Conservation (phyloP, 2,797 vertebrate species). For the Tolypeutes matacus region DNA sequence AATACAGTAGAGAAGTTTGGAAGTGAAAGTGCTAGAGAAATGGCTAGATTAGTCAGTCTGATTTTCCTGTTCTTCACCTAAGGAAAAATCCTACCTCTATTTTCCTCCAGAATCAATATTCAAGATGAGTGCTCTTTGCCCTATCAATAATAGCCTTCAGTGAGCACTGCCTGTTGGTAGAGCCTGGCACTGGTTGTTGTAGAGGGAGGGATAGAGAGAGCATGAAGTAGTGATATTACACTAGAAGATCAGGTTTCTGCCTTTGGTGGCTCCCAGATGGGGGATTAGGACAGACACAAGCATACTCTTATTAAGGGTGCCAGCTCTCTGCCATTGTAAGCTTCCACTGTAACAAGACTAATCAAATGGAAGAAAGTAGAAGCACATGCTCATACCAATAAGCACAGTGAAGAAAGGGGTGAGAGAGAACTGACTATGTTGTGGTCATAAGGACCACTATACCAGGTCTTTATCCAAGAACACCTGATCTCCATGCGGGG, state of each 20-base stretch:
- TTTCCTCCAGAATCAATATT: background rate
- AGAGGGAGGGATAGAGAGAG: background rate
- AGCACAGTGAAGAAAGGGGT: background rate
- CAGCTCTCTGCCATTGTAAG: background rate
- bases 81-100: background rate
- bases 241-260: background rate
- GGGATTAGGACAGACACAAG: background rate
- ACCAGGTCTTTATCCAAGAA: background rate
- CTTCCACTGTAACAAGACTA: background rate
- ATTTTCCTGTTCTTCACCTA: background rate
- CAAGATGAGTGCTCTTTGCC: background rate
- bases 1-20: too few relatives aligned
- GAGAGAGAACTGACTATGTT: background rate
- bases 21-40: background rate
- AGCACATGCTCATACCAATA: background rate
- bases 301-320: background rate
- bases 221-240: background rate
- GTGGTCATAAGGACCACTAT: background rate
- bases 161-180: background rate
- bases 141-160: background rate
- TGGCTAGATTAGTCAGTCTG: background rate
- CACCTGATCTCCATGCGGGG: accelerated
- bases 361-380: conserved; percentile 2
- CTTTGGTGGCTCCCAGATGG: background rate
- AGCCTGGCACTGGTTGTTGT: background rate